Base-by-base conservation (phyloP, 2,797 vertebrate genomes). In the Falco novaeseelandiae region DNA sequence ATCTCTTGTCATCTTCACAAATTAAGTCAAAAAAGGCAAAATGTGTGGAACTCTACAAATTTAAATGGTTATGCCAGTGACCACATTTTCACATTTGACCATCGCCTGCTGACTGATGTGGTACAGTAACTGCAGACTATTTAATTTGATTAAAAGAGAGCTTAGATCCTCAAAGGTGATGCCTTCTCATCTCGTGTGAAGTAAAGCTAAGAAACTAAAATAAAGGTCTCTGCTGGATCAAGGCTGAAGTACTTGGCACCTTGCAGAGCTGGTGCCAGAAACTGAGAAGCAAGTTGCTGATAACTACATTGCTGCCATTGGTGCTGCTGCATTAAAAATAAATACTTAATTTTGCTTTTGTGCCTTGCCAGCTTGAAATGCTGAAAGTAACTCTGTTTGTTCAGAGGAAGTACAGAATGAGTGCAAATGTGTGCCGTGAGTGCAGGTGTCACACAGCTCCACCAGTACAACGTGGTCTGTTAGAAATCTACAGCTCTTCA, bases 41-140 rank as follows among this genome's bases (percentile, higher is more conserved):
- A 54, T 11, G 6, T 38, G 7, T 51, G 30, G 32, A 77, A 52
- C 18, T 83, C 17, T 51, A 21, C 34, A 34, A 69, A 87, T 49
- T 65, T 18, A 51, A 65, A 51, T 0, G 4, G 22, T 55, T 40
- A 0, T 66, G 16, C 32, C 7, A 10, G 21, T 55, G 30, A 22
- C 26, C n/a, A 44, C 23, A 15, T 82, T 79, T 83, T 63, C 57
- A 49, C 20, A 12, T 91, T 72, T 87, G 42, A 13, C 55, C 46
- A 23, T n/a, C 5, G 0, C 46, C 27, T 16, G 6, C 55, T 73
- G 4, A 54, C 38, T 66, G 0, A 0, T 22, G 4, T 52, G 16
- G 14, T 79, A 32, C 89, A 62, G 74, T 36, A 52, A 38, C 40
- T 70, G 38, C 40, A 73, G 48, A 44, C 23, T 63, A 8, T 40